These are phyloP conservation scores for Andrena minutula DNA, from an alignment of 2,888 invertebrate species.

Conservation along the genomic window DNA sequence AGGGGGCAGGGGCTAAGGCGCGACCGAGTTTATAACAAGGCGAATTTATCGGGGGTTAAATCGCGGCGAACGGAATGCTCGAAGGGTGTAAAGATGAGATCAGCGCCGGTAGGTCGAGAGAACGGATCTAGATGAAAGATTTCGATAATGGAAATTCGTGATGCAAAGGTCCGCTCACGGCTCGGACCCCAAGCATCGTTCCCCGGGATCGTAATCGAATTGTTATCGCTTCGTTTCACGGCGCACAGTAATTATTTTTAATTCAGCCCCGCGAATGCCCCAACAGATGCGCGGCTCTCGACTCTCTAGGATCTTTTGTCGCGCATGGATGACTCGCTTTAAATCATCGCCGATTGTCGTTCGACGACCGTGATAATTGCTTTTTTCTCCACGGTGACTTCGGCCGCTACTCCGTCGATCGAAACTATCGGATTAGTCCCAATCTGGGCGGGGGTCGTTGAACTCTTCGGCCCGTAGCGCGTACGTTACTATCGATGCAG, in stretches of 20 bases:
- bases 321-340: constrained; percentile 21
- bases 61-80: constrained; percentile 55
- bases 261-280: constrained; percentile 28
- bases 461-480: constrained; percentile 24
- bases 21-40: constrained; percentile 62
- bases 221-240: constrained; percentile 60
- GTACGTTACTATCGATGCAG: background rate
- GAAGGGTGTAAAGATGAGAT: constrained; percentile 65
- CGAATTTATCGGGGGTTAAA: constrained; percentile 67
- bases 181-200: constrained; percentile 39
- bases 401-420: constrained; percentile 7
- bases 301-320: constrained; percentile 35
- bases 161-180: constrained; percentile 46
- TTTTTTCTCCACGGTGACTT: constrained; percentile 5
- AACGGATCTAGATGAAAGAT: constrained; percentile 65
- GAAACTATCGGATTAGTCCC: constrained; percentile 36
- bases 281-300: constrained; percentile 53
- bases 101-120: constrained; percentile 55
- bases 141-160: constrained; percentile 66
- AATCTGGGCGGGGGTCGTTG: constrained; percentile 11
- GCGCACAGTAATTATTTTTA: constrained; percentile 64
- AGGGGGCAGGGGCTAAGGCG: background rate
- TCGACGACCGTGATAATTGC: constrained; percentile 19
- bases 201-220: constrained; percentile 63
- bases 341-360: constrained; percentile 18